These are phyloP conservation scores for Tursiops truncatus DNA, from an alignment of 2,113 vertebrate species.

Conservation along the genomic window DNA sequence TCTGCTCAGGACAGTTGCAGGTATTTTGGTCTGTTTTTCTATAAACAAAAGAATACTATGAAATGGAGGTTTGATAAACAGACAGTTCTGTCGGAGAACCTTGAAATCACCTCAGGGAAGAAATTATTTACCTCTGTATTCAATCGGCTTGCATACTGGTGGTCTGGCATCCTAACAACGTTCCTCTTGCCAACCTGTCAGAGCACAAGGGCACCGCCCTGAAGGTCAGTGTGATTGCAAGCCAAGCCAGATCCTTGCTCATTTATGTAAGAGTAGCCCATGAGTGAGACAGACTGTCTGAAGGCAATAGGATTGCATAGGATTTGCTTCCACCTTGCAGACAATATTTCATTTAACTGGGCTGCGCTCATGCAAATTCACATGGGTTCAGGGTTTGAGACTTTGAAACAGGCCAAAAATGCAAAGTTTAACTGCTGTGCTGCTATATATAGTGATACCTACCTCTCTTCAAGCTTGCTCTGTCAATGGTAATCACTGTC, in stretches of 20 bases:
- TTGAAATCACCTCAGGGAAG: slow-evolving; percentile 67
- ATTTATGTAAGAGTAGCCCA: neutral
- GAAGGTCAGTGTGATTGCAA: neutral
- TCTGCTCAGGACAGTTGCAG: slow-evolving; percentile 67
- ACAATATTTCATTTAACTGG: neutral
- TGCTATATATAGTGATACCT: neutral
- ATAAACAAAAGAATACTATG: slow-evolving; percentile 55
- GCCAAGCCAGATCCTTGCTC: neutral
- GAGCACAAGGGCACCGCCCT: neutral
- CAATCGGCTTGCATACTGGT: neutral
- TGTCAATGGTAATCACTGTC: neutral
- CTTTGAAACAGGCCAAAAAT: neutral
- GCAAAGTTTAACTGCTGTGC: neutral
- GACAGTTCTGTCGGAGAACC: neutral
- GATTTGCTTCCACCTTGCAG: neutral
- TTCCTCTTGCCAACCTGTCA: slow-evolving; percentile 24
- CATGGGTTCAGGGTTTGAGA: neutral
- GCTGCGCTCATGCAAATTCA: neutral
- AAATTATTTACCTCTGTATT: slow-evolving; percentile 69
- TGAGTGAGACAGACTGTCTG: neutral
- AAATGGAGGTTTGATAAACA: slow-evolving; percentile 68
- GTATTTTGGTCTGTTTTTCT: slow-evolving; percentile 75
- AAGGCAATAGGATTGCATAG: neutral
- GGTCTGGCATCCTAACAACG: slow-evolving; percentile 60
- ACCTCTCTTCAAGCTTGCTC: neutral